phyloP scores from a whole-genome alignment of 2,888 invertebrate genomes.

The Cantharis lateralis region DNA sequence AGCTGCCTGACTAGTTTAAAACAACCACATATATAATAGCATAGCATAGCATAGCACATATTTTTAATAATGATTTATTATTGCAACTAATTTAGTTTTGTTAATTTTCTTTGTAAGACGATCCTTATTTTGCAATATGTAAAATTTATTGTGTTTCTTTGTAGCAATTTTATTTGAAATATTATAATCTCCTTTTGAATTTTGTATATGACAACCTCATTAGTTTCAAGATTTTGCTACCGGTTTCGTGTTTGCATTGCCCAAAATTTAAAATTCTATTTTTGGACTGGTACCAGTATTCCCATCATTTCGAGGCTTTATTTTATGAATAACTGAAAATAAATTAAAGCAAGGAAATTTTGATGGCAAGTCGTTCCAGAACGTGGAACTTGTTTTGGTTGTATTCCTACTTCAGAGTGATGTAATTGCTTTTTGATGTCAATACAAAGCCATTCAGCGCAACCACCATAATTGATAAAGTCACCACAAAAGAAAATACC shows the following conservation, averaged over 20 bases:
- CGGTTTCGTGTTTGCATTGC: not conserved
- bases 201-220: not conserved
- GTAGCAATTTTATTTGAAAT: not conserved
- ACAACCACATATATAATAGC: constrained; percentile 18
- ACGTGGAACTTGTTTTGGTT: too few relatives aligned
- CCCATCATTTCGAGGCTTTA: not conserved
- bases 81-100: constrained; percentile 11
- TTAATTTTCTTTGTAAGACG: not conserved
- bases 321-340: not conserved
- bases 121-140: not conserved
- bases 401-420: too few relatives aligned
- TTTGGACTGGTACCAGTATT: not conserved
- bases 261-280: not conserved
- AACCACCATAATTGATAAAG: not conserved
- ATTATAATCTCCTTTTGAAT: not conserved
- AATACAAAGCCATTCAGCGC: not conserved
- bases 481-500: not conserved
- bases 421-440: not conserved
- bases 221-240: not conserved
- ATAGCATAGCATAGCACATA: constrained; percentile 24
- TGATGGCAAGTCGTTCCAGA: too few relatives aligned
- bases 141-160: not conserved
- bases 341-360: too few relatives aligned
- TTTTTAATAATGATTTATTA: constrained; percentile 27
- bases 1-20: constrained; percentile 34